phyloP scores from a whole-genome alignment of 2,888 invertebrate species.

The Conus canariensis region DNA sequence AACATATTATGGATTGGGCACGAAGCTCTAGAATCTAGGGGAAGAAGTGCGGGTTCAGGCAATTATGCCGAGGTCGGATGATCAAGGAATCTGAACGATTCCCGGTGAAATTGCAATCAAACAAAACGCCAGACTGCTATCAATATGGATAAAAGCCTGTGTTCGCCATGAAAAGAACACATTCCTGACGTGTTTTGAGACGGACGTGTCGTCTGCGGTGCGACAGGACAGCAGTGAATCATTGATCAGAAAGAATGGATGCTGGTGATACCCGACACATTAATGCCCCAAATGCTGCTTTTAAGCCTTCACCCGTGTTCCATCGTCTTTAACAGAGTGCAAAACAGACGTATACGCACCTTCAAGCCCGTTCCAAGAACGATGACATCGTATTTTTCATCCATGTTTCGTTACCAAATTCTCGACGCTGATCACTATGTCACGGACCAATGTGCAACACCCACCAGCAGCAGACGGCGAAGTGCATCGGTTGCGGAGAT shows the following conservation, averaged over 20 bases:
- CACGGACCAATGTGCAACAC: conserved; percentile 46
- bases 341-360: conserved; percentile 76
- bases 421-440: conserved; percentile 10
- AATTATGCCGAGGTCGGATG: conserved; percentile 13
- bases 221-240: conserved; percentile 23
- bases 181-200: neutral
- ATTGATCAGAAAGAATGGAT: conserved; percentile 13
- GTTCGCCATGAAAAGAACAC: neutral
- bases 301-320: neutral
- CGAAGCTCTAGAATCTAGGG: neutral
- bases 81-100: neutral
- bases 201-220: conserved; percentile 33
- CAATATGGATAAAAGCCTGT: neutral
- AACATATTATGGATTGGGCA: no score
- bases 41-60: neutral
- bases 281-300: no score
- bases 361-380: conserved; percentile 99
- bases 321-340: neutral
- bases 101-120: neutral
- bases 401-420: conserved; percentile 84
- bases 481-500: conserved; percentile 47
- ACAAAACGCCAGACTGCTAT: neutral
- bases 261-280: conserved; percentile 3
- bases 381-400: conserved; percentile 99
- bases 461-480: conserved; percentile 52